A percentile compares a stretch with the other conserved stretches of the same genome.
These are phyloP conservation scores for Morpho deidamia DNA, from an alignment of 2,888 invertebrate genomes.

Conservation along the genomic window DNA sequence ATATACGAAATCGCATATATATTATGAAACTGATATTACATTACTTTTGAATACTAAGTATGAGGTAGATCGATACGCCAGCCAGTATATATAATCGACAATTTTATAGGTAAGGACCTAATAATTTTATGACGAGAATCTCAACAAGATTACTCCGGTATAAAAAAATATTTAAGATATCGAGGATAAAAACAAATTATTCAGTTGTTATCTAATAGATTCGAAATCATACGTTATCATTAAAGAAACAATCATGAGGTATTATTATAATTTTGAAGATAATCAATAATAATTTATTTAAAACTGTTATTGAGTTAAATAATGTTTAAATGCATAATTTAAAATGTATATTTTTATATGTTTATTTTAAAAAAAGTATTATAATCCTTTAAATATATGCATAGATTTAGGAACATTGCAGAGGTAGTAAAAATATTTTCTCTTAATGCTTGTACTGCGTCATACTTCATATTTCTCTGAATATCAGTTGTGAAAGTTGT, in stretches of 20 bases:
- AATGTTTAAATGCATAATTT: constrained; percentile 62
- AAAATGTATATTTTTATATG: constrained; percentile 72
- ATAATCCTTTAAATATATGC: constrained; percentile 45
- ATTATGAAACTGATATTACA: too few species aligned
- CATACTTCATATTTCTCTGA: constrained; percentile 17
- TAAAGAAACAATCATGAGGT: constrained; percentile 19
- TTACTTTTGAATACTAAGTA: too few species aligned
- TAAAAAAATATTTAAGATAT: constrained; percentile 13
- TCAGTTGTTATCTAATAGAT: neutral
- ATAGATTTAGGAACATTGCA: constrained; percentile 42
- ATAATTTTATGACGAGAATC: constrained; percentile 46
- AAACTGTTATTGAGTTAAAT: constrained; percentile 63
- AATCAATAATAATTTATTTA: constrained; percentile 40
- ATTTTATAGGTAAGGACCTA: neutral
- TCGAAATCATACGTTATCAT: constrained; percentile 18
- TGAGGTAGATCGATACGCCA: too few species aligned
- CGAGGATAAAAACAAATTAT: constrained; percentile 1
- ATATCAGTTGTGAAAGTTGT: constrained; percentile 21
- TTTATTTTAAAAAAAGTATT: constrained; percentile 68
- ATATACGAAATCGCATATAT: too few species aligned
- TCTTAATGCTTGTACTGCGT: constrained; percentile 18
- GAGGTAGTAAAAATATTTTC: constrained; percentile 31
- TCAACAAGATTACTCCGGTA: constrained; percentile 38
- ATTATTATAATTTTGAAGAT: constrained; percentile 32
- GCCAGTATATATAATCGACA: too few species aligned